phyloP scores from a whole-genome alignment of 2,797 vertebrate genomes.

The Anniella stebbinsi region DNA sequence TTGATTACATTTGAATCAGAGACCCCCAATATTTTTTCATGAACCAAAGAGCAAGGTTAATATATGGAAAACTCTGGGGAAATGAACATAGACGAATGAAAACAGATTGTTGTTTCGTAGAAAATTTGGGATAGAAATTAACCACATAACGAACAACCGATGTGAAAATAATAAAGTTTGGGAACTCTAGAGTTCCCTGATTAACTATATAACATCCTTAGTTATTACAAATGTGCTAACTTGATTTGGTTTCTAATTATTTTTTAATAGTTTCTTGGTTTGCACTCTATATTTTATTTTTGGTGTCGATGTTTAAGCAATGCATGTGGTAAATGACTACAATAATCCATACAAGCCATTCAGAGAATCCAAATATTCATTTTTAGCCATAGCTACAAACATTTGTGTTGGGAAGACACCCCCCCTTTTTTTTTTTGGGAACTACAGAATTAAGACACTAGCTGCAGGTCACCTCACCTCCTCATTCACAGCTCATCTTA shows the following conservation, averaged over 20 bases:
- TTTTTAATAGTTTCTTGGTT: background rate
- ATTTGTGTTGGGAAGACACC: background rate
- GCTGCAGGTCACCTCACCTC: background rate
- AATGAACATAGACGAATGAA: background rate
- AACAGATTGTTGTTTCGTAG: background rate
- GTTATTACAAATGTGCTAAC: background rate
- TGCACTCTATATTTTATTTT: background rate
- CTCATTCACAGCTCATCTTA: background rate
- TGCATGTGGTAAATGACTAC: background rate
- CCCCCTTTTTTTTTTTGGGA: background rate
- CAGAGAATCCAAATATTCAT: background rate
- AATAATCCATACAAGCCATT: background rate
- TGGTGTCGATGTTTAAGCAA: background rate
- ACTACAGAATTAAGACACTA: background rate
- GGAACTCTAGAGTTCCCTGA: background rate
- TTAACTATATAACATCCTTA: background rate
- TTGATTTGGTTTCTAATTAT: background rate
- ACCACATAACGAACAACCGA: background rate
- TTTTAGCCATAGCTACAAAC: background rate
- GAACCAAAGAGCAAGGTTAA: background rate
- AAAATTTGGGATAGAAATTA: background rate
- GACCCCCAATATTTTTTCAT: background rate
- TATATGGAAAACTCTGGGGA: background rate
- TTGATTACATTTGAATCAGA: background rate
- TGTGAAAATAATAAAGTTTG: background rate